Percentiles rank a stretch among this genome's conserved stretches.
Conservation (phyloP, 2,888 invertebrate species). For the Lasioglossum marginatum region DNA sequence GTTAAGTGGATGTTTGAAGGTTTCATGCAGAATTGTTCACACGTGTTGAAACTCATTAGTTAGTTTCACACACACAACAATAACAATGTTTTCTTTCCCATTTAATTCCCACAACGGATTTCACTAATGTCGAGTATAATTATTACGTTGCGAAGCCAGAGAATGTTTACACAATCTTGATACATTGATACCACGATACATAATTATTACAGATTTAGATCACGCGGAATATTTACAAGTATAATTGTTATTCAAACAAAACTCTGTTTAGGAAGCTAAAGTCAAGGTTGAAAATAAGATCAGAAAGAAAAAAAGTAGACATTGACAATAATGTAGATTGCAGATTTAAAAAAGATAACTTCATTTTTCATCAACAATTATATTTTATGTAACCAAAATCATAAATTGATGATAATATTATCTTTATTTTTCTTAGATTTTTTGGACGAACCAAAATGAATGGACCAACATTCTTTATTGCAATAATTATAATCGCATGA, state of each 20-base stretch:
- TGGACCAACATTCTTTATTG: background rate
- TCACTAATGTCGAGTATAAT: conserved; percentile 63
- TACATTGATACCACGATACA: conserved; percentile 18
- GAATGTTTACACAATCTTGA: conserved; percentile 65
- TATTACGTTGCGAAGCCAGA: conserved; percentile 64
- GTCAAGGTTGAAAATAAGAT: conserved; percentile 13
- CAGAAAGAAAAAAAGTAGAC: background rate
- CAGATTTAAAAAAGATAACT: background rate
- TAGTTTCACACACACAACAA: conserved; percentile 44
- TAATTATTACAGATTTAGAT: conserved; percentile 31
- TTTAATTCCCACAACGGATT: conserved; percentile 61
- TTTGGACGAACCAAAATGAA: background rate
- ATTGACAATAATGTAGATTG: background rate
- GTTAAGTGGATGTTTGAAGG: background rate
- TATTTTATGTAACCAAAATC: background rate
- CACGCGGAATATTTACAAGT: conserved; percentile 12
- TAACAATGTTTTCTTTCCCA: conserved; percentile 25
- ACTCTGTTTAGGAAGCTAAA: background rate
- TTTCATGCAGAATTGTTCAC: conserved; percentile 29
- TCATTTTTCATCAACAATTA: background rate
- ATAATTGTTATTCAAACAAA: conserved; percentile 11
- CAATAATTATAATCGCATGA: background rate
- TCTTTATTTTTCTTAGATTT: background rate
- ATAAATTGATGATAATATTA: background rate
- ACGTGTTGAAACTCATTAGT: conserved; percentile 30